Conservation (phyloP, 2,113 vertebrate species). For the Irena cyanogastra region DNA sequence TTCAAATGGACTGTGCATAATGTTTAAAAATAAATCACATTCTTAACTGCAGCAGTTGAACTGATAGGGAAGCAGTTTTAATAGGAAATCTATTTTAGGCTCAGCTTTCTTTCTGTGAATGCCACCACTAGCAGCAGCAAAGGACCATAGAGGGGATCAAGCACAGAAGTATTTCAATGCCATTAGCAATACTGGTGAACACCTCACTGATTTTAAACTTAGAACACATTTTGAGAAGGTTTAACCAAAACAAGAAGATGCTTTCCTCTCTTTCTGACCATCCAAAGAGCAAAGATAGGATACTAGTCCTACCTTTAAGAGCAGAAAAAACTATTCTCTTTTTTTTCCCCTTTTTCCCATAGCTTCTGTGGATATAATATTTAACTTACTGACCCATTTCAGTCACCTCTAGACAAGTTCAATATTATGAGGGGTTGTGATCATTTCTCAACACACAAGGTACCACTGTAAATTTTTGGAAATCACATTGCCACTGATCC, state of each 20-base stretch:
- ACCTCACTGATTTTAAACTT: neutral
- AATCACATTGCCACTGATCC: constrained; percentile 17
- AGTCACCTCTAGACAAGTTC: neutral
- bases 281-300: neutral
- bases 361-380: neutral
- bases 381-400: constrained; percentile 28
- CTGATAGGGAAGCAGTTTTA: neutral
- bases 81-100: neutral
- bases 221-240: neutral
- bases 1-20: neutral
- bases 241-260: neutral
- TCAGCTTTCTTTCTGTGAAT: neutral
- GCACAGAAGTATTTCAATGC: neutral
- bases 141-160: neutral
- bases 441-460: neutral
- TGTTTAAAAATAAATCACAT: constrained; percentile 1
- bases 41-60: neutral
- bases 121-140: neutral
- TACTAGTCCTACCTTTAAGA: neutral
- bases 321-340: neutral
- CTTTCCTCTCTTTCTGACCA: neutral
- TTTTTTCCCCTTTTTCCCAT: neutral
- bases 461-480: constrained; percentile 4
- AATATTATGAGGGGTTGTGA: neutral
- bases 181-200: neutral